A percentile compares a stretch with the other conserved stretches of the same genome.
These are phyloP conservation scores for Remorina albescens DNA, from an alignment of 2,797 vertebrate species.

Conservation along the genomic window DNA sequence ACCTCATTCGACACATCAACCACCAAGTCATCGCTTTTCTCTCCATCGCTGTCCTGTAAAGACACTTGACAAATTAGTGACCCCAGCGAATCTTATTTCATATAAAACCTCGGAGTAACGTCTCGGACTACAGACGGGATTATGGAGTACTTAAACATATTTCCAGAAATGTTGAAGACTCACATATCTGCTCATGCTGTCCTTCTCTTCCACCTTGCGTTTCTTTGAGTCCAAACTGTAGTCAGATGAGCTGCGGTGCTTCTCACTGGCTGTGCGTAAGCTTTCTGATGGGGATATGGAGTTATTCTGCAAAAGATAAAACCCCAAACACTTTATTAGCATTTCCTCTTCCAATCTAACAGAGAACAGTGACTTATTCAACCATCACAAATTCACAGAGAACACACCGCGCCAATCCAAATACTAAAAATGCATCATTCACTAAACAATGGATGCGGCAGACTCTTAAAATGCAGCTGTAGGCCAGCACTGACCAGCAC, in stretches of 20 bases:
- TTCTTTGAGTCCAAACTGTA: conserved; percentile 95
- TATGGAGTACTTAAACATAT: background rate
- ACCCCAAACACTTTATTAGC: conserved; percentile 56
- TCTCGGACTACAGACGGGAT: background rate
- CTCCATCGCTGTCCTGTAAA: conserved; percentile 96
- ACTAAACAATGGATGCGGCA: conserved; percentile 61
- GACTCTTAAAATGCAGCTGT: conserved; percentile 79
- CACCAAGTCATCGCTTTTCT: conserved; percentile 98
- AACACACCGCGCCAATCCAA: conserved; percentile 62
- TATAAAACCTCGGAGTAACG: conserved; percentile 5
- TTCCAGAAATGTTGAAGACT: conserved; percentile 56
- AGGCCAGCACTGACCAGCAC: conserved; percentile 76
- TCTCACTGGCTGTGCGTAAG: conserved; percentile 91
- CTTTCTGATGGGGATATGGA: conserved; percentile 96
- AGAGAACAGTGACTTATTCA: conserved; percentile 58
- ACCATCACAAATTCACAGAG: conserved; percentile 55
- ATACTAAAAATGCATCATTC: conserved; percentile 68
- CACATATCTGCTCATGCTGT: conserved; percentile 96
- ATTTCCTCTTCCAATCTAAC: conserved; percentile 47
- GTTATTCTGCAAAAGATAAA: conserved; percentile 88
- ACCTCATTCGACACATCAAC: conserved; percentile 99
- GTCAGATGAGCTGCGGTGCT: conserved; percentile 93
- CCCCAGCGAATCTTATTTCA: background rate
- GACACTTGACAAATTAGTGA: conserved; percentile 43
- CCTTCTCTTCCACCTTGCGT: conserved; percentile 95